These are phyloP conservation scores for Ochropleura plecta DNA, from an alignment of 2,888 invertebrate species.

Conservation along the genomic window DNA sequence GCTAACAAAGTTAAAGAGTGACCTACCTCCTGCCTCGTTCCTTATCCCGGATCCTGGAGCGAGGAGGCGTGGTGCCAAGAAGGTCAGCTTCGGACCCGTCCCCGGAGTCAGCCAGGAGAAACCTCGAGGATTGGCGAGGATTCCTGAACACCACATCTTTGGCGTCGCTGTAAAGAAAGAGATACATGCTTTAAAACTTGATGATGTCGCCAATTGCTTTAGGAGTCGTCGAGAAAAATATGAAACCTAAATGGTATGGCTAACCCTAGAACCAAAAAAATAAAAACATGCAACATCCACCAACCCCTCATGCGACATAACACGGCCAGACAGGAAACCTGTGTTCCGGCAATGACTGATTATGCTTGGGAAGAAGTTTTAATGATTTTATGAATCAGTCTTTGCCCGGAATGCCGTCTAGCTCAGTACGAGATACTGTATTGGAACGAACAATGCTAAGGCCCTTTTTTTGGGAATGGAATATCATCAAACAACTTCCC, in stretches of 20 bases:
- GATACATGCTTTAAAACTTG: neutral
- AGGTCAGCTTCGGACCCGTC: slow-evolving; percentile 91
- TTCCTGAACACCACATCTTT: slow-evolving; percentile 83
- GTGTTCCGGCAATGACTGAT: neutral
- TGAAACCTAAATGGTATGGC: neutral
- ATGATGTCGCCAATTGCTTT: neutral
- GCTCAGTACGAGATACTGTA: neutral
- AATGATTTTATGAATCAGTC: neutral
- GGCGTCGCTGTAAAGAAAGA: slow-evolving; percentile 73
- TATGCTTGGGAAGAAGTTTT: neutral
- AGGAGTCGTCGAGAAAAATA: neutral
- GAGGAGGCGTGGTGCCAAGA: slow-evolving; percentile 94
- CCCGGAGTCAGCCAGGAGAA: slow-evolving; percentile 82
- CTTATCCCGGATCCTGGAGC: slow-evolving; percentile 93
- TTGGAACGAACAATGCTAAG: neutral
- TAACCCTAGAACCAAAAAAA: neutral
- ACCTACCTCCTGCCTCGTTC: slow-evolving; percentile 88
- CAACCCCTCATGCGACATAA: neutral
- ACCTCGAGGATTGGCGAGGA: slow-evolving; percentile 76
- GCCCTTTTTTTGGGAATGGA: too few species aligned
- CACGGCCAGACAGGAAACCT: neutral
- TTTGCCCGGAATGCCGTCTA: neutral
- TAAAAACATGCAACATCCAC: neutral
- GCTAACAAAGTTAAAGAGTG: neutral
- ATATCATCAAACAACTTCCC: too few species aligned